Percentiles rank a stretch among this genome's conserved stretches.
phyloP scores from a whole-genome alignment of 2,888 invertebrate genomes.

The Plutella xylostella region DNA sequence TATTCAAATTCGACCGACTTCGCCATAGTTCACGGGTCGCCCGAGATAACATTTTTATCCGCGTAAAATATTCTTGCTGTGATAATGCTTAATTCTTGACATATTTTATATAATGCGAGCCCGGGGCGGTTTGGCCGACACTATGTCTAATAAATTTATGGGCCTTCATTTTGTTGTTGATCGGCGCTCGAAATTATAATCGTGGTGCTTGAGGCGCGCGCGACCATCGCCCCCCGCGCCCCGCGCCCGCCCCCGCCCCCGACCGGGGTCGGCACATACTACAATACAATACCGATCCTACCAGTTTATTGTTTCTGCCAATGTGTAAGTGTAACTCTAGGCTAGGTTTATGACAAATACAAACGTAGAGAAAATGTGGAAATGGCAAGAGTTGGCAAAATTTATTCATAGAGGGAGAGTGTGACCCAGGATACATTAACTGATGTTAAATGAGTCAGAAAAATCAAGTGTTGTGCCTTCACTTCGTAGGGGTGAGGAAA shows the following conservation, averaged over 20 bases:
- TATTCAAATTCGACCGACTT: conserved; percentile 29
- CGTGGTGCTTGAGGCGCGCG: conserved; percentile 52
- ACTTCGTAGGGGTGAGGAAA: too few relatives aligned
- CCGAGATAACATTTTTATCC: conserved; percentile 34
- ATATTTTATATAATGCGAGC: conserved; percentile 66
- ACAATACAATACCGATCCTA: too few relatives aligned
- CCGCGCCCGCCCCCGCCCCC: too few relatives aligned
- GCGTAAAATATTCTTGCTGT: conserved; percentile 50
- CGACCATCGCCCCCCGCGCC: too few relatives aligned
- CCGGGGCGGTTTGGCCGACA: conserved; percentile 57
- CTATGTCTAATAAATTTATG: conserved; percentile 71
- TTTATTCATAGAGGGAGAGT: too few relatives aligned
- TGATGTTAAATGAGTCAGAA: background rate
- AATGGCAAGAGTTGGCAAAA: too few relatives aligned
- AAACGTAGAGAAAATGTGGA: too few relatives aligned
- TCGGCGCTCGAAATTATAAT: conserved; percentile 67
- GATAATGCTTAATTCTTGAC: conserved; percentile 68
- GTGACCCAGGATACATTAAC: background rate
- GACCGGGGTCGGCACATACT: too few relatives aligned
- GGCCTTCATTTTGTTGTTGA: conserved; percentile 66
- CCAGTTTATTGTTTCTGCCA: too few relatives aligned
- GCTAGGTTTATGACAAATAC: too few relatives aligned
- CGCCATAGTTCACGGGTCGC: conserved; percentile 31
- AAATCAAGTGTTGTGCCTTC: too few relatives aligned
- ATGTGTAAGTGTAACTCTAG: too few relatives aligned